Conservation (phyloP, 2,888 invertebrate genomes). For the Cosmopolites sordidus region DNA sequence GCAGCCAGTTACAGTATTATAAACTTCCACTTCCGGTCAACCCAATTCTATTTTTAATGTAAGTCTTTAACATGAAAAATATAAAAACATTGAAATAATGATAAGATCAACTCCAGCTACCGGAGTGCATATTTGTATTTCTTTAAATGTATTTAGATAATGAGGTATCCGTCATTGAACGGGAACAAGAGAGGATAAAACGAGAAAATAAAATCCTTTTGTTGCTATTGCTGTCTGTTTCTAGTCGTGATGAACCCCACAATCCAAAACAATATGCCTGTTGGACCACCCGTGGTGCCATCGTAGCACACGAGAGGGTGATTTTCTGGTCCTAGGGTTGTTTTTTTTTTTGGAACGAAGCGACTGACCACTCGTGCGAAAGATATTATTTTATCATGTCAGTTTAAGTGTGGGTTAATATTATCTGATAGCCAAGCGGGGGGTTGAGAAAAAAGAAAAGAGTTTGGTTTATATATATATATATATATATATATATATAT, state of each 20-base stretch:
- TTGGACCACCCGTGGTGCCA: not conserved
- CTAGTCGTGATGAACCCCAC: not conserved
- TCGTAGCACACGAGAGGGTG: not conserved
- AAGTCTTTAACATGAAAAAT: too few species aligned
- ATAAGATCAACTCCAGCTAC: too few species aligned
- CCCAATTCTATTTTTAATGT: too few species aligned
- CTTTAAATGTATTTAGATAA: too few species aligned
- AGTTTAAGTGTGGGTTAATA: constrained; percentile 19
- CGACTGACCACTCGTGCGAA: constrained; percentile 24
- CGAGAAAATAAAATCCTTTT: too few species aligned
- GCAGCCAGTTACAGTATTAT: too few species aligned
- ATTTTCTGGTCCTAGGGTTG: not conserved
- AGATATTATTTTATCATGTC: constrained; percentile 23
- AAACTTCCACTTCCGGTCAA: too few species aligned
- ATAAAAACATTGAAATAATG: too few species aligned
- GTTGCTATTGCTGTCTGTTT: not conserved
- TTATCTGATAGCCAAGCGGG: constrained; percentile 25
- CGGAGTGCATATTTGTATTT: too few species aligned
- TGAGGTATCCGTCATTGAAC: too few species aligned
- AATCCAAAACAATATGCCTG: not conserved
- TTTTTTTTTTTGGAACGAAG: constrained; percentile 7
- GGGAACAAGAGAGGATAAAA: too few species aligned
- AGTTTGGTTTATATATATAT: not conserved
- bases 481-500: too few species aligned
- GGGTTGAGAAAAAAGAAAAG: constrained; percentile 19